Percentiles rank a stretch among this genome's conserved stretches.
Conservation (phyloP, 53 echinoderm and acorn worm species). For the Astropecten irregularis region DNA sequence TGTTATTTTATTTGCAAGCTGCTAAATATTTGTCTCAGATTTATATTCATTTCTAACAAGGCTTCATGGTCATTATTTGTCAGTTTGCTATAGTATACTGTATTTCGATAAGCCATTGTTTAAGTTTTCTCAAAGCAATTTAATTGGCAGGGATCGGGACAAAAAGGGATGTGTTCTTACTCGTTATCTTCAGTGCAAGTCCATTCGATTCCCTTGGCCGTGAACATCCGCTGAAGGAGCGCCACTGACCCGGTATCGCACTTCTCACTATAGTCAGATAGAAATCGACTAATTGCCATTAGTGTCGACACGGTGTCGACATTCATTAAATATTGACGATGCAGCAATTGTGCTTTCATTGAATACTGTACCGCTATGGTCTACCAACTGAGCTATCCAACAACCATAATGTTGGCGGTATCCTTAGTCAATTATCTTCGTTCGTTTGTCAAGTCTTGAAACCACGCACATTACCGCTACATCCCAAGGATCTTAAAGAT, state of each 20-base stretch:
- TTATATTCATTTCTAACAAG: too few relatives aligned
- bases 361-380: not conserved
- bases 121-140: not conserved
- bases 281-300: not conserved
- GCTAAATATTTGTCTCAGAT: too few relatives aligned
- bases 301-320: too few relatives aligned
- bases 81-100: not conserved
- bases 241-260: not conserved
- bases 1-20: too few relatives aligned
- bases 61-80: not conserved
- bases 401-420: too few relatives aligned
- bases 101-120: not conserved
- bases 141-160: not conserved
- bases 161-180: conserved; percentile 16
- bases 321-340: not conserved
- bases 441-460: too few relatives aligned
- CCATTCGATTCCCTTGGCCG: not conserved
- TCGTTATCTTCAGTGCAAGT: not conserved
- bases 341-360: not conserved
- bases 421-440: too few relatives aligned
- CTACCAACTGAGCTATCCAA: too few relatives aligned
- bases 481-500: too few relatives aligned
- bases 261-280: not conserved
- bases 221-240: not conserved
- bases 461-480: too few relatives aligned